Evolutionary conservation across 2,888 invertebrate genomes (phyloP), one percentile per base, ranked within the genome.

Genomic region (Tortricodes alternella): DNA sequence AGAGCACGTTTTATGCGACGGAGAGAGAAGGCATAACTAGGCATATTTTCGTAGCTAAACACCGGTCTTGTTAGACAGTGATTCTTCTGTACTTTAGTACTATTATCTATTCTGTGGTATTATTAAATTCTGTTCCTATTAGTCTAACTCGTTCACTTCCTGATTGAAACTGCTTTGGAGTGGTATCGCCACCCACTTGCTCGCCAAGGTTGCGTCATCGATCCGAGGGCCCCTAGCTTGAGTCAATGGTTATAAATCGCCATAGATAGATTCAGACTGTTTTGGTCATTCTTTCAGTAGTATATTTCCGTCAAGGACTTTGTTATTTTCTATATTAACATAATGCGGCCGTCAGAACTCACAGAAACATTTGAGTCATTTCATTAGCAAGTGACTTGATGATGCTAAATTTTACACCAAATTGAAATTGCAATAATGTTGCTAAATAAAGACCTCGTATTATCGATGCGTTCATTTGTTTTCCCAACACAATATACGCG

Each of bases 161-260:
- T 73, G 67, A 53, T 65, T 56, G 27, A 41, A 56, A 46, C 44
- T 49, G 49, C 46, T 60, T 53, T 60, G 39, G 52, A 55, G 38
- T 53, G 44, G 49, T 57, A 59, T 67, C 80, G 78, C 83, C 80
- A 74, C 78, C 80, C 63, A 70, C 67, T 57, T 62, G 34, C 57
- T 62, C 62, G 59, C 68, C 78, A 78, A 82, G 81, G 78, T 77
- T 79, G 70, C 78, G 72, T 70, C 80, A 79, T 83, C 76, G 79
- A 80, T 80, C 73, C 65, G 70, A 70, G 70, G 74, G 70, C 70
- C 71, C 62, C 64, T 56, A 51, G 49, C 27, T 61, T 57, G 49
- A 57, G 53, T 53, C 39, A 60, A 55, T 49, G 55, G 48, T 27
- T 27, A 24, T 46, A 39, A 37, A 43, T 23, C 9, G 53, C 53